phyloP scores from a whole-genome alignment of 2,113 vertebrate genomes.

The Oncorhynchus masou region DNA sequence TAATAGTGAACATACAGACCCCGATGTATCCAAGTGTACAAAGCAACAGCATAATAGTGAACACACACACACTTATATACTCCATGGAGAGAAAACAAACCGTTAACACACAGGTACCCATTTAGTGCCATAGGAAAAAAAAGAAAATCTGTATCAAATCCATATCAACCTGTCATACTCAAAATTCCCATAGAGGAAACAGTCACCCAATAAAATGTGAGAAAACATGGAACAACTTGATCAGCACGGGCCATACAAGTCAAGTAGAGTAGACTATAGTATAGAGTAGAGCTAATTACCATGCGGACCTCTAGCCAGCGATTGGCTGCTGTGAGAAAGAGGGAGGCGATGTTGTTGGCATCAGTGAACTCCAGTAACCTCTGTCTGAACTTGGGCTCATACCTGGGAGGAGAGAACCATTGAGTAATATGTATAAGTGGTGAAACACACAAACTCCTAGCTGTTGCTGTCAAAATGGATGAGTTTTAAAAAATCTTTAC shows the following conservation, averaged over 20 bases:
- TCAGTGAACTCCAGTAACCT: constrained; percentile 93
- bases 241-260: background rate
- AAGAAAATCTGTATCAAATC: background rate
- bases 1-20: no score
- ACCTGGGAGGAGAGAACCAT: constrained; percentile 67
- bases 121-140: background rate
- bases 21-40: no score
- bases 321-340: constrained; percentile 97
- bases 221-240: background rate
- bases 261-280: background rate
- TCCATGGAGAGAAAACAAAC: background rate
- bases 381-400: constrained; percentile 90
- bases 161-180: constrained; percentile 2
- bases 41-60: no score
- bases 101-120: background rate
- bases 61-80: no score
- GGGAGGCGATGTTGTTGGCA: constrained; percentile 97
- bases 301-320: constrained; percentile 99
- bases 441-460: background rate
- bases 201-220: constrained; percentile 14
- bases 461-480: background rate
- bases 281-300: constrained; percentile 72
- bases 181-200: constrained; percentile 43
- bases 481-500: constrained; percentile 53
- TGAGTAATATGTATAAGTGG: background rate